phyloP scores from a whole-genome alignment of 2,888 invertebrate species.

The Anodontia alba region DNA sequence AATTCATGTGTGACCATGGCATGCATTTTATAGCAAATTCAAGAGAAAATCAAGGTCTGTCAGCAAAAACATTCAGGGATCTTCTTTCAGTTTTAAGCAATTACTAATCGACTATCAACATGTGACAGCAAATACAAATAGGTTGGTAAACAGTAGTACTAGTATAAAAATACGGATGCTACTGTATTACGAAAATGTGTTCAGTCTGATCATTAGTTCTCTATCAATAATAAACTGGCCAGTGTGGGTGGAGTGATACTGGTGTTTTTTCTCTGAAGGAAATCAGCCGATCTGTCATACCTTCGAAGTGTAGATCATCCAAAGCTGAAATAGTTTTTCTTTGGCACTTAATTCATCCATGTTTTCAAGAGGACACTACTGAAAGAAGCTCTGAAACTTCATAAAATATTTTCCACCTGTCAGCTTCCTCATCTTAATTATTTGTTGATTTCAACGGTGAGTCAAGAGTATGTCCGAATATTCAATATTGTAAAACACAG shows the following conservation, averaged over 20 bases:
- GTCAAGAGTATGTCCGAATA: neutral
- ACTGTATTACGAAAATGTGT: too few relatives aligned
- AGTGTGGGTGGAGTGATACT: neutral
- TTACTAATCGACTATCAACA: too few relatives aligned
- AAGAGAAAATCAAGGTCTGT: too few relatives aligned
- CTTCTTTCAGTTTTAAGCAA: too few relatives aligned
- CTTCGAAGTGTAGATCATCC: conserved; percentile 77
- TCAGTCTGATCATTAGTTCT: too few relatives aligned
- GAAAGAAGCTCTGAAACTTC: neutral
- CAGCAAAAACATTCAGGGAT: too few relatives aligned
- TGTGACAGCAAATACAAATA: too few relatives aligned
- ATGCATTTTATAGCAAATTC: too few relatives aligned
- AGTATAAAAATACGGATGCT: too few relatives aligned
- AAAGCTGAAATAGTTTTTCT: conserved; percentile 74
- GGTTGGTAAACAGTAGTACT: too few relatives aligned
- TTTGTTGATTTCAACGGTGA: neutral
- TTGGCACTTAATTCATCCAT: conserved; percentile 69
- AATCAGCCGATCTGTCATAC: conserved; percentile 42
- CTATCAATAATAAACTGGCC: neutral
- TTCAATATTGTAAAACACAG: neutral
- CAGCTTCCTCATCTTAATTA: conserved; percentile 12
- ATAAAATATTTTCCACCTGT: neutral
- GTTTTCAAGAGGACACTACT: neutral
- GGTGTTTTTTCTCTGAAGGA: neutral
- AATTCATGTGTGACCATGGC: too few relatives aligned